A percentile compares a stretch with the other conserved stretches of the same genome.
Conservation (phyloP, 2,888 invertebrate species). For the Apamea epomidion region DNA sequence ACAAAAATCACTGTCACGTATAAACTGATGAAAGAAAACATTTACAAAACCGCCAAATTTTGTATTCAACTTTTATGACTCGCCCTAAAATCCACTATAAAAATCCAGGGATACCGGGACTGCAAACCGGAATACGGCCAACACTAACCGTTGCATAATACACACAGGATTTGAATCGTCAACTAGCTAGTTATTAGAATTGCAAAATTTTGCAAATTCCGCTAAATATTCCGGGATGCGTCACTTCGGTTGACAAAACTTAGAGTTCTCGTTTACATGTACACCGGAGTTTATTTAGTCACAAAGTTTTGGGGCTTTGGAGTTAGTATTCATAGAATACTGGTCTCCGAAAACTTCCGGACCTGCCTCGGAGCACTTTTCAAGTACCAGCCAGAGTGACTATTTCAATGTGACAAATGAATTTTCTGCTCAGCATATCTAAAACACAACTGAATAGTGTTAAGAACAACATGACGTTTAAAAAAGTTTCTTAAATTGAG, state of each 20-base stretch:
- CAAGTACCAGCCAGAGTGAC: neutral
- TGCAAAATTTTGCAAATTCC: slow-evolving; percentile 68
- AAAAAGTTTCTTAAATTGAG: too few relatives aligned
- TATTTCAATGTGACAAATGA: neutral
- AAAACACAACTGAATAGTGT: neutral
- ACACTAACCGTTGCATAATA: slow-evolving; percentile 64
- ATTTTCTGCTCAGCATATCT: neutral
- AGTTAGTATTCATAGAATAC: slow-evolving; percentile 54
- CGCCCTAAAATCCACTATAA: slow-evolving; percentile 33
- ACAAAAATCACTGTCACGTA: slow-evolving; percentile 45
- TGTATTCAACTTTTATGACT: slow-evolving; percentile 49
- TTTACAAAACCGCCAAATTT: slow-evolving; percentile 30
- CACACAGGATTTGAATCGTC: slow-evolving; percentile 65
- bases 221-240: slow-evolving; percentile 64
- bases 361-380: neutral
- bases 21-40: slow-evolving; percentile 44
- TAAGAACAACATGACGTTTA: neutral
- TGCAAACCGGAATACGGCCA: slow-evolving; percentile 33
- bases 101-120: slow-evolving; percentile 42
- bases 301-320: slow-evolving; percentile 43
- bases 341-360: neutral
- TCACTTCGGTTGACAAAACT: slow-evolving; percentile 60
- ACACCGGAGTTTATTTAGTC: slow-evolving; percentile 35
- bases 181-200: slow-evolving; percentile 68
- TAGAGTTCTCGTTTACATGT: slow-evolving; percentile 41